A percentile compares a stretch with the other conserved stretches of the same genome.
Conservation (phyloP, 1,140 invertebrate genomes). For the Drosophila micromelanica region DNA sequence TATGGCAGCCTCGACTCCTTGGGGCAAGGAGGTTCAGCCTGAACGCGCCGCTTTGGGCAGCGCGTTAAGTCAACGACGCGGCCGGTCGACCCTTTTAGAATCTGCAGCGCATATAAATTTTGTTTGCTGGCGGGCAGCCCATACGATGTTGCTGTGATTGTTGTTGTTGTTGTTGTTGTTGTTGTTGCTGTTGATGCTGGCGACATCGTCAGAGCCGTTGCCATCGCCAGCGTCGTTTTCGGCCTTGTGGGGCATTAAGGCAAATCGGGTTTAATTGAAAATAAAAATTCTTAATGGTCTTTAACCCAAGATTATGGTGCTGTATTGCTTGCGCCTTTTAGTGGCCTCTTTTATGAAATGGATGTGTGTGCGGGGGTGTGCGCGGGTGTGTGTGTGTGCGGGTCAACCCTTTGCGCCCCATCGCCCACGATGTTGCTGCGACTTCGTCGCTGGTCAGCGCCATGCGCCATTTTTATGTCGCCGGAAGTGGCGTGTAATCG, state of each 20-base stretch:
- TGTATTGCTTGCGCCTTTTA: slow-evolving; percentile 78
- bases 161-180: slow-evolving; percentile 41
- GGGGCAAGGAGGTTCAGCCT: slow-evolving; percentile 38
- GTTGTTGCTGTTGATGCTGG: slow-evolving; percentile 51
- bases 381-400: slow-evolving; percentile 25
- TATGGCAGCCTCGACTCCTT: slow-evolving; percentile 51
- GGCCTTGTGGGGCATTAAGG: slow-evolving; percentile 83
- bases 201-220: slow-evolving; percentile 55
- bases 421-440: slow-evolving; percentile 36
- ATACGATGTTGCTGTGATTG: slow-evolving; percentile 43
- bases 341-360: slow-evolving; percentile 79
- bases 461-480: slow-evolving; percentile 76
- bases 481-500: slow-evolving; percentile 82
- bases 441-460: slow-evolving; percentile 40
- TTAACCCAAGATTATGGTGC: slow-evolving; percentile 81
- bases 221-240: slow-evolving; percentile 64
- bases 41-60: slow-evolving; percentile 47
- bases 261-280: slow-evolving; percentile 84
- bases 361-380: slow-evolving; percentile 35
- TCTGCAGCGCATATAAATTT: slow-evolving; percentile 81
- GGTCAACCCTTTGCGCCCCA: slow-evolving; percentile 62
- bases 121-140: slow-evolving; percentile 45
- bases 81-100: slow-evolving; percentile 73
- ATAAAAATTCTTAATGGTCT: slow-evolving; percentile 84
- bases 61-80: slow-evolving; percentile 73